Evolutionary conservation across 2,888 invertebrate genomes (phyloP), one percentile per base, ranked within the genome.

Genomic region (Agriopis marginaria): DNA sequence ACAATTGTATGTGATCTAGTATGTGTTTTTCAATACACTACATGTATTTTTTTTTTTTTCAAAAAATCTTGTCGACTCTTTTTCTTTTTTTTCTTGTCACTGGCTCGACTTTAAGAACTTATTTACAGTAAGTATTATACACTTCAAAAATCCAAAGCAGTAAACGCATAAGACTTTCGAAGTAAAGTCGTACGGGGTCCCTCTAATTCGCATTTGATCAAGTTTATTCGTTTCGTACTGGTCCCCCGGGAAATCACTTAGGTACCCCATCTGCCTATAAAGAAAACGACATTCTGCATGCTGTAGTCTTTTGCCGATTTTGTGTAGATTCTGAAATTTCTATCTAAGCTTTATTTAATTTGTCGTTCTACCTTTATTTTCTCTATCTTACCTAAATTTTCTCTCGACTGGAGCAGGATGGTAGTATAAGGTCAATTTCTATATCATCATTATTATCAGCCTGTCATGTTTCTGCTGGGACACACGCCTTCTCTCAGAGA

Each of bases 151-250:
- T 50, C 17, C 17, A 17, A 17, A 50, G 23, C 50, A 32, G 7
- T 39, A 3, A 23, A 14, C 12, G 6, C 6, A 8, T 1, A 40
- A 49, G 49, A 14, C 9, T 44, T 53, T 23, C 23, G 45, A 53
- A n/a, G 54, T 44, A 11, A 32, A 51, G 61, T 47, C 14, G 14
- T 49, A 14, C 47, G 23, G 44, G 23, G 44, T 32, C 53, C 61
- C 64, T 63, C 55, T 71, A 71, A 68, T 71, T 71, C 71, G 55
- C 68, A 51, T 71, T 71, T 71, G 67, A 71, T 71, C 68, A 65
- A 64, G 68, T 71, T 71, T 68, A 68, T 68, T 65, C 54, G 49
- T 62, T 71, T 62, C 62, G 58, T 61, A 71, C 62, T 32, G 62
- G 55, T 0, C 71, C 67, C 68, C 11, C 11, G 71, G 71, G 71